phyloP scores from a whole-genome alignment of 2,888 invertebrate species.

The Shargacucullia verbasci region DNA sequence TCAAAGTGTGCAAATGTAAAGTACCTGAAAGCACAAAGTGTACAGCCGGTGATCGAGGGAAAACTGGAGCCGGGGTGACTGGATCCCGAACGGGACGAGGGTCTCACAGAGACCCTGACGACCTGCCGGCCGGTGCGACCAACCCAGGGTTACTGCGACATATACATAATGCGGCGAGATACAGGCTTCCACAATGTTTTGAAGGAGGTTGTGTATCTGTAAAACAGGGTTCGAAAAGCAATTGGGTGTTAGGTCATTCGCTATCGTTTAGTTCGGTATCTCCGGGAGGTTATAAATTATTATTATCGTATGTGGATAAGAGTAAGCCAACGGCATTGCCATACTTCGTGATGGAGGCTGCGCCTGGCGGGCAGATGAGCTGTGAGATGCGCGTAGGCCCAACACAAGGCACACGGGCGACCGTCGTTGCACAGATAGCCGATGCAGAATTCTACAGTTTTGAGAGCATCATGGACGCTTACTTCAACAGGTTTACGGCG shows the following conservation, averaged over 20 bases:
- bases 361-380: slow-evolving; percentile 85
- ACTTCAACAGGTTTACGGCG: slow-evolving; percentile 76
- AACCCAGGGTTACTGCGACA: slow-evolving; percentile 82
- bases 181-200: slow-evolving; percentile 83
- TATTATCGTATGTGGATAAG: slow-evolving; percentile 79
- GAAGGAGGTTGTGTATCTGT: slow-evolving; percentile 81
- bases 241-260: slow-evolving; percentile 82
- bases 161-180: slow-evolving; percentile 82
- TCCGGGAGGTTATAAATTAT: slow-evolving; percentile 82
- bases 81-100: slow-evolving; percentile 75
- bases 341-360: slow-evolving; percentile 84
- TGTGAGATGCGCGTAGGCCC: slow-evolving; percentile 82
- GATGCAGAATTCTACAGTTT: slow-evolving; percentile 80
- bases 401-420: slow-evolving; percentile 73
- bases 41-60: slow-evolving; percentile 76
- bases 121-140: slow-evolving; percentile 71
- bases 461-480: slow-evolving; percentile 82
- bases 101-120: slow-evolving; percentile 62
- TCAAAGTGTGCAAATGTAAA: slow-evolving; percentile 49
- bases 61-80: slow-evolving; percentile 83
- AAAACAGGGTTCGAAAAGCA: slow-evolving; percentile 73
- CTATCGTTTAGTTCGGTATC: slow-evolving; percentile 84
- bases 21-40: slow-evolving; percentile 59
- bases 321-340: slow-evolving; percentile 72
- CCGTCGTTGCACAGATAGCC: slow-evolving; percentile 80